These are phyloP conservation scores for Tursiops truncatus DNA, from an alignment of 2,113 vertebrate species.

Conservation along the genomic window DNA sequence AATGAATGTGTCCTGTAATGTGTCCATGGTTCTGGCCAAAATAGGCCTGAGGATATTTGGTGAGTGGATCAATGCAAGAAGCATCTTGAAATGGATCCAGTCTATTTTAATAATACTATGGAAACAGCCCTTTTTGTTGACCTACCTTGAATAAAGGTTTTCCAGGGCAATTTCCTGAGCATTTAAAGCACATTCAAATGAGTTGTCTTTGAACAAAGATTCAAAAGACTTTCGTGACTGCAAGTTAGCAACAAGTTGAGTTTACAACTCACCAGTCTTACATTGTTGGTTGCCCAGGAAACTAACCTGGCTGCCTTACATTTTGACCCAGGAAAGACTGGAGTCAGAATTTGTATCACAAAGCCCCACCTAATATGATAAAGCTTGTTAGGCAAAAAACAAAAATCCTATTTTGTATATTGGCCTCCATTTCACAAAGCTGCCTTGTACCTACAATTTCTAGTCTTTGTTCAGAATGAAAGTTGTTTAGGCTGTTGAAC, in stretches of 20 bases:
- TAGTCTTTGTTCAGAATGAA: neutral
- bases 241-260: neutral
- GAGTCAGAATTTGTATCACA: neutral
- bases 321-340: neutral
- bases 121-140: slow-evolving; percentile 32
- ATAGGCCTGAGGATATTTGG: neutral
- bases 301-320: neutral
- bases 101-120: slow-evolving; percentile 8
- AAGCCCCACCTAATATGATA: neutral
- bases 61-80: neutral
- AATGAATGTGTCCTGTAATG: no score
- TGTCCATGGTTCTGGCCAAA: neutral
- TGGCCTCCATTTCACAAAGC: neutral
- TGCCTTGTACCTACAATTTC: neutral
- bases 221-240: slow-evolving; percentile 10
- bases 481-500: neutral
- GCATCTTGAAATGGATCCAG: neutral
- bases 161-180: neutral
- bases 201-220: slow-evolving; percentile 33
- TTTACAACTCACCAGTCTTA: slow-evolving; percentile 11
- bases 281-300: slow-evolving; percentile 29
- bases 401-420: neutral
- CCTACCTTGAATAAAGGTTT: neutral
- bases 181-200: neutral
- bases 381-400: slow-evolving; percentile 10